These are phyloP conservation scores for Diuraphis noxia DNA, from an alignment of 1,140 invertebrate genomes.

Conservation along the genomic window DNA sequence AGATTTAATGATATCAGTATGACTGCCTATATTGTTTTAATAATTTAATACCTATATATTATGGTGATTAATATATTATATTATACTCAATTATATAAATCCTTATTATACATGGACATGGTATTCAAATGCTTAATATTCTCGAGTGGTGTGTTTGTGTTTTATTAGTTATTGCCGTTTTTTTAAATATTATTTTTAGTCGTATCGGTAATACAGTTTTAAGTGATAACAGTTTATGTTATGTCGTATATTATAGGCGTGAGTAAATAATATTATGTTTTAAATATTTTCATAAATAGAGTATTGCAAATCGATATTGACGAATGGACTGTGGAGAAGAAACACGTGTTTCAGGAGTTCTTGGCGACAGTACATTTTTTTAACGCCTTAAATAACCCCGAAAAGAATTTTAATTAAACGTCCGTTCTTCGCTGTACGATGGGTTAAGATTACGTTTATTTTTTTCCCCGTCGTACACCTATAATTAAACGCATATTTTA, in stretches of 20 bases:
- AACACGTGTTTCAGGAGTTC: constrained; percentile 20
- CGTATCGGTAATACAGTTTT: background rate
- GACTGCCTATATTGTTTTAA: background rate
- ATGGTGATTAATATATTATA: background rate
- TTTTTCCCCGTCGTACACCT: background rate
- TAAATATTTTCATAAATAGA: constrained; percentile 1
- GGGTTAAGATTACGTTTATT: background rate
- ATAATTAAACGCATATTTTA: constrained; percentile 31
- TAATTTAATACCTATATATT: background rate
- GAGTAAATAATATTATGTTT: background rate
- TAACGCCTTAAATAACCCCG: constrained; percentile 22
- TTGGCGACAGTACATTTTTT: constrained; percentile 36
- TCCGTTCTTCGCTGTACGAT: background rate
- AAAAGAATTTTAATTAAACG: constrained; percentile 46
- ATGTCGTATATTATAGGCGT: background rate
- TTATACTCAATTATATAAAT: background rate
- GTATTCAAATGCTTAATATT: background rate
- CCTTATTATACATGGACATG: background rate
- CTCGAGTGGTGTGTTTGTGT: background rate
- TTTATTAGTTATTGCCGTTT: background rate
- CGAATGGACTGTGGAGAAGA: background rate
- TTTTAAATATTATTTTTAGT: background rate
- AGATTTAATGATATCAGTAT: background rate
- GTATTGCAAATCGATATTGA: background rate
- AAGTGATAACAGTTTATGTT: background rate